Percentiles rank a stretch among this genome's conserved stretches.
These are phyloP conservation scores for Microplitis demolitor DNA, from an alignment of 1,140 invertebrate species.

Conservation along the genomic window DNA sequence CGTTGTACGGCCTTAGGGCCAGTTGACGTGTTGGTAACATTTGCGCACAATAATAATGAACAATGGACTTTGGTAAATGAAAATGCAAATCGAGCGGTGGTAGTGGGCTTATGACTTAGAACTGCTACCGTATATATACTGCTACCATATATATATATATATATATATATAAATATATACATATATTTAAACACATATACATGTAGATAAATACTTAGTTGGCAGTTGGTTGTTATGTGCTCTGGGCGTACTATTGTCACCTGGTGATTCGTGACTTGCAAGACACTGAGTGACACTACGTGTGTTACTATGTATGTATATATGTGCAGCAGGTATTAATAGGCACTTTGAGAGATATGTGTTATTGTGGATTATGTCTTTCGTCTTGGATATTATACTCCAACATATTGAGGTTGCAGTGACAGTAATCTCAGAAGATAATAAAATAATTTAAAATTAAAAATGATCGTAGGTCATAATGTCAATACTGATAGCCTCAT, in stretches of 20 bases:
- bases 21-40: conserved; percentile 6
- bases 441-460: too few relatives aligned
- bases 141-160: too few relatives aligned
- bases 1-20: background rate
- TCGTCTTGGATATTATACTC: background rate
- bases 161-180: too few relatives aligned
- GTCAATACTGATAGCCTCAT: too few relatives aligned
- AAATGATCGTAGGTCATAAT: too few relatives aligned
- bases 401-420: background rate
- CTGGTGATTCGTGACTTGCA: background rate
- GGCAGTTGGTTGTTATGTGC: background rate
- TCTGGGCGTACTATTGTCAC: conserved; percentile 3
- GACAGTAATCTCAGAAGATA: background rate
- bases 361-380: background rate
- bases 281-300: background rate
- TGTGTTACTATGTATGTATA: background rate
- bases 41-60: conserved; percentile 9
- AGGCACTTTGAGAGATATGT: conserved; percentile 1
- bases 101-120: background rate
- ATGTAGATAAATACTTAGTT: background rate
- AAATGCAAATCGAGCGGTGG: conserved; percentile 9
- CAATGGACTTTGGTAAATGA: conserved; percentile 13
- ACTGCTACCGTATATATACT: background rate
- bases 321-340: background rate
- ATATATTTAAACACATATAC: too few relatives aligned